Base-by-base conservation (phyloP, 2,797 vertebrate species). In the Psittacula derbiana region DNA sequence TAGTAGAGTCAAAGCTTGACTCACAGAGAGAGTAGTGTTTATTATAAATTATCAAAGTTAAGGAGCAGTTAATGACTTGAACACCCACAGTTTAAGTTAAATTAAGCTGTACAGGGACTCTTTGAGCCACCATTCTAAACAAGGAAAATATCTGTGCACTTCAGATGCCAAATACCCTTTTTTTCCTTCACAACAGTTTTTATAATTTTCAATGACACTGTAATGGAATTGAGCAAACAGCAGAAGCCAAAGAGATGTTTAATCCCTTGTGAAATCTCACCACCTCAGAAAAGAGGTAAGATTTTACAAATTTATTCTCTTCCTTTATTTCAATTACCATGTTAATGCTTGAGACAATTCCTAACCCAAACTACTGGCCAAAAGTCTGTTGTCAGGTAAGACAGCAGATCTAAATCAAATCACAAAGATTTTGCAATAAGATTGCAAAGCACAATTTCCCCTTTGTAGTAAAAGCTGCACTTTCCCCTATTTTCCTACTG, bases 291-390 rank as follows among this genome's bases (percentile, higher is more conserved):
- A 75, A 88, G 52, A 91, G 69, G 38, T 61, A 73, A 85, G 57
- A 80, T 58, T 87, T 93, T 78, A 90, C 46, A 73, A 69, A 92
- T 92, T 57, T 84, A 94, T 86, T 86, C 67, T 14, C 50, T 17
- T 81, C n/a, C 46, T 90, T 94, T 88, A 75, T 95, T 95, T 93
- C 89, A 92, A 58, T 81, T 76, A 88, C 44, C 53, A 28, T 69
- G n/a, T 62, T 89, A 80, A 52, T 76, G 17, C 53, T 71, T 60
- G 61, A 95, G 70, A 84, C 30, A 72, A 78, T 88, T 94, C 55
- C 49, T 84, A 92, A 75, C 7, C 25, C 71, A 90, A 93, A 88
- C 13, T 93, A 89, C 43, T 41, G 38, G 27, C 44, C 83, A 93
- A 57, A 71, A 82, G 38, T 69, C 57, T 95, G 31, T 55, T 81